These are phyloP conservation scores for Laupala kohalensis DNA, from an alignment of 1,140 invertebrate genomes.

Conservation along the genomic window DNA sequence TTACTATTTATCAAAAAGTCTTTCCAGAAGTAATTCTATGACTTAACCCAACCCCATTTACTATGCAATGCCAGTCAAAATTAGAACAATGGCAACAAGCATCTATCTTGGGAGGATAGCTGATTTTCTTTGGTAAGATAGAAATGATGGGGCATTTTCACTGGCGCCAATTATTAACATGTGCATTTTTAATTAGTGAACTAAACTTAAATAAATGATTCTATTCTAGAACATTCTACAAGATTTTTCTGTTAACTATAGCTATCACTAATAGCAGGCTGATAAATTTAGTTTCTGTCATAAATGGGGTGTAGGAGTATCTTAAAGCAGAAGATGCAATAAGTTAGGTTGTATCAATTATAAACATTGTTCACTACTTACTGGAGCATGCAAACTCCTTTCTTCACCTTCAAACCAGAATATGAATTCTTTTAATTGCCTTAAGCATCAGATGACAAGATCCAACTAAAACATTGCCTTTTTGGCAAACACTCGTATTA, in stretches of 20 bases:
- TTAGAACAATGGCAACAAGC: constrained; percentile 13
- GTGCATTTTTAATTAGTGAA: constrained; percentile 9
- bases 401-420: background rate
- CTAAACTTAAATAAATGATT: background rate
- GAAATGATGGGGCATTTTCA: background rate
- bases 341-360: background rate
- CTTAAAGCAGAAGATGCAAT: background rate
- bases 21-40: constrained; percentile 7
- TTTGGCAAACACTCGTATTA: background rate
- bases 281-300: background rate
- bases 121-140: constrained; percentile 15
- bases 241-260: background rate
- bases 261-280: background rate
- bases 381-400: background rate
- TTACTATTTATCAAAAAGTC: constrained; percentile 19
- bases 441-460: background rate
- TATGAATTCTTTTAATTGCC: background rate
- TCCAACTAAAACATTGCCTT: background rate
- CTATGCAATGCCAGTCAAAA: constrained; percentile 13
- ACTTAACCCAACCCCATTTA: background rate
- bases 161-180: background rate
- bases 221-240: background rate
- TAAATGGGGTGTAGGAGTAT: background rate
- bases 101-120: constrained; percentile 11
- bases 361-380: background rate